These are phyloP conservation scores for Saturnia pavonia DNA, from an alignment of 2,888 invertebrate species.

Conservation along the genomic window DNA sequence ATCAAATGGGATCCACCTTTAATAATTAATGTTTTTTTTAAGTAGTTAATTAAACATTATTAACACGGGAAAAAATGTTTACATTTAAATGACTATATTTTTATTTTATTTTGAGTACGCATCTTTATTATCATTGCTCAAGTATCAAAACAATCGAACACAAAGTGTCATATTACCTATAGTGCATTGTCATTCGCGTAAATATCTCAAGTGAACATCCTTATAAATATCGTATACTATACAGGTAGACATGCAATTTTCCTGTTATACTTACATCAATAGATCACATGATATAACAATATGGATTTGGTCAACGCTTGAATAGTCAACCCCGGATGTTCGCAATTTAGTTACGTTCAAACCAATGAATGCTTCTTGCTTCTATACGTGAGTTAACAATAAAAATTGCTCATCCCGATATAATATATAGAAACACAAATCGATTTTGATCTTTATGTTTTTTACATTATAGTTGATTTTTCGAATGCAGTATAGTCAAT, in stretches of 20 bases:
- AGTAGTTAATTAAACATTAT: too few species aligned
- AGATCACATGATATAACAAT: constrained; percentile 50
- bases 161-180: constrained; percentile 51
- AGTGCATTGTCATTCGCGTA: constrained; percentile 10
- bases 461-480: constrained; percentile 23
- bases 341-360: constrained; percentile 77
- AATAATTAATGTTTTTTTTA: too few species aligned
- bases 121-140: neutral
- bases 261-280: constrained; percentile 59
- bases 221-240: constrained; percentile 36
- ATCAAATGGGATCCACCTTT: too few species aligned
- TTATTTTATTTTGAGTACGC: too few species aligned
- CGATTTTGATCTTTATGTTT: constrained; percentile 31
- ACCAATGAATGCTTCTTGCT: constrained; percentile 67
- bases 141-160: constrained; percentile 1
- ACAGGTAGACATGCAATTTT: constrained; percentile 51
- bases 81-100: too few species aligned
- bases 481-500: constrained; percentile 31
- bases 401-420: constrained; percentile 74
- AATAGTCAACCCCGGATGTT: constrained; percentile 78
- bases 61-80: too few species aligned
- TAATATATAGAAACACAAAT: constrained; percentile 32
- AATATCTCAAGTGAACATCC: constrained; percentile 44
- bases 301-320: constrained; percentile 56
- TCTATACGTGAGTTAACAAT: constrained; percentile 75